Evolutionary conservation across 2,113 vertebrate species (phyloP), one percentile per base, ranked within the genome.

Genomic region (Entomyzon cyanotis): DNA sequence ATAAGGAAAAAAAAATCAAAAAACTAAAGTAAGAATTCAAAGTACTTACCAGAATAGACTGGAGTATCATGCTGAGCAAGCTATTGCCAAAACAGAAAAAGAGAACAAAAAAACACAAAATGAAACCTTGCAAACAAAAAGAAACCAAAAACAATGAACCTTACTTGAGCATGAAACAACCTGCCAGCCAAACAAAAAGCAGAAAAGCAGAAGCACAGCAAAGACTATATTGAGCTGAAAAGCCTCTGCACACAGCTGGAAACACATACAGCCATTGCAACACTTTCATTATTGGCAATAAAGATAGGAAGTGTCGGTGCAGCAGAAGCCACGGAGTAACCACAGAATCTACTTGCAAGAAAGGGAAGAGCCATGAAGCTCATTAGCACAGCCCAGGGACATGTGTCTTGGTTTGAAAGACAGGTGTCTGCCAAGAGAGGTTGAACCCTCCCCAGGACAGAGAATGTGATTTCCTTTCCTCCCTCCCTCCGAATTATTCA

Each of bases 141-240:
- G 12, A 46, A 39, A 7, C 3, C 33, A n/a, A 47, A 56, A 17
- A 4, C 15, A 41, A 25, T 3, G 8, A 35, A 5, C 9, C 27
- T 14, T 31, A 63, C 39, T 10, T 21, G 5, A 87, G 18, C 50
- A 81, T 3, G 8, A 39, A 88, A 33, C 21, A 62, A 52, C 8
- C 7, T n/a, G 27, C 21, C 55, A 84, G 10, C 1, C 65, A 77
- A 65, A 39, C 3, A 73, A 78, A 85, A 63, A 60, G 12, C 21
- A 56, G 7, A 7, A 8, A 12, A 81, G 15, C 16, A 69, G 35
- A 7, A 21, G 13, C 3, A 1, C 14, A 46, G 14, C 3, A 0
- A 73, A 41, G 7, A 19, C 5, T 39, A 6, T 11, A 24, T 5
- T 20, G 19, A 77, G 35, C 47, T 18, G 6, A 50, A 84, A 56